Conservation (phyloP, 2,888 invertebrate genomes). For the Dysmachus trigonus region DNA sequence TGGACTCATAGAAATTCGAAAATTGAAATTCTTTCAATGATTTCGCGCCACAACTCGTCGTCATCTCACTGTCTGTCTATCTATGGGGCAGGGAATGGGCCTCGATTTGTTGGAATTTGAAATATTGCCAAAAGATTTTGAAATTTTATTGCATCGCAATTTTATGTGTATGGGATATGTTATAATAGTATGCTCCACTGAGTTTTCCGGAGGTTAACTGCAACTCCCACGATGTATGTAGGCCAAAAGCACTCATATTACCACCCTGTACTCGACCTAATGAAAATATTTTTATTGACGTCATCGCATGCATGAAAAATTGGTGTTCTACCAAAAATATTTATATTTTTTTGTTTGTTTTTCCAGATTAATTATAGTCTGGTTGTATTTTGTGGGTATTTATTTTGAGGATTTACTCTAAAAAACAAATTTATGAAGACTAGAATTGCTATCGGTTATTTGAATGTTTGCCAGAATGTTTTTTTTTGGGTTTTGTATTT, state of each 20-base stretch:
- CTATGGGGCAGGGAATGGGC: background rate
- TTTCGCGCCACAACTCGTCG: background rate
- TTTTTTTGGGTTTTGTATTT: background rate
- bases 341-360: too few relatives aligned
- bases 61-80: too few relatives aligned
- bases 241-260: background rate
- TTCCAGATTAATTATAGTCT: background rate
- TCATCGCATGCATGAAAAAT: background rate
- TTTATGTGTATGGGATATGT: background rate
- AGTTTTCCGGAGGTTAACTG: background rate
- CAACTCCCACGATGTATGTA: background rate
- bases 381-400: background rate
- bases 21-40: background rate
- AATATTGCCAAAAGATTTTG: background rate
- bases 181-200: background rate
- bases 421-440: background rate
- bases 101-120: background rate
- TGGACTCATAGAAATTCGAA: background rate
- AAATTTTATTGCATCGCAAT: background rate
- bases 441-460: background rate
- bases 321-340: background rate
- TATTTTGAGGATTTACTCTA: background rate
- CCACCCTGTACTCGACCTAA: background rate
- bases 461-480: background rate
- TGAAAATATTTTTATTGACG: background rate